Conservation (phyloP, 2,797 vertebrate genomes). For the Coilia nasus region DNA sequence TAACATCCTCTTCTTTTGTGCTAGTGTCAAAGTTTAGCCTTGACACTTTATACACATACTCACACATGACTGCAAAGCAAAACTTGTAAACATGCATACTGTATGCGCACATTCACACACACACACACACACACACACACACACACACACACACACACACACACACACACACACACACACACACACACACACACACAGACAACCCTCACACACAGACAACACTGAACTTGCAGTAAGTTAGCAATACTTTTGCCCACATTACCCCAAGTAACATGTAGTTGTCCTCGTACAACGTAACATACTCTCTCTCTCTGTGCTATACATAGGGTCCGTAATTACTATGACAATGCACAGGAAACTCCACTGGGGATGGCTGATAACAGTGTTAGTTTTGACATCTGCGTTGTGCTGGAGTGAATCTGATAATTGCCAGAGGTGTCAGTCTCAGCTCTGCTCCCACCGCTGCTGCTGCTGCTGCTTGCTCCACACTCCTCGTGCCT, state of each 20-base stretch:
- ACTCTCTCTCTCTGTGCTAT: background rate
- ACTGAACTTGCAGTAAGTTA: too few relatives aligned
- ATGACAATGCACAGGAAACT: background rate
- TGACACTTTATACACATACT: background rate
- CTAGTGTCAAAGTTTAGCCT: too few relatives aligned
- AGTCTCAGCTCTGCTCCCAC: background rate
- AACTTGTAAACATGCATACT: background rate
- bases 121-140: background rate
- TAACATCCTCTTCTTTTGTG: too few relatives aligned
- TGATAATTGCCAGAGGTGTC: conserved; percentile 21
- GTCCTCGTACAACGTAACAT: too few relatives aligned
- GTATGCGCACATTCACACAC: background rate
- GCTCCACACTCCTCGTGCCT: background rate
- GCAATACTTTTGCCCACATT: too few relatives aligned
- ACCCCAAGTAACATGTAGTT: too few relatives aligned
- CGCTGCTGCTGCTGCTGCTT: background rate
- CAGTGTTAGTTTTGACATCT: conserved; percentile 21
- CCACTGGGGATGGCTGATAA: background rate
- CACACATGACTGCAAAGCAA: too few relatives aligned
- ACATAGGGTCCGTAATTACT: conserved; percentile 8
- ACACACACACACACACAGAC: too few relatives aligned
- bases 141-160: too few relatives aligned
- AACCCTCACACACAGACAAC: too few relatives aligned
- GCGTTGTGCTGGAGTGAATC: background rate
- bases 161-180: too few relatives aligned